phyloP scores from a whole-genome alignment of 2,888 invertebrate genomes.

The Mimachlamys varia region DNA sequence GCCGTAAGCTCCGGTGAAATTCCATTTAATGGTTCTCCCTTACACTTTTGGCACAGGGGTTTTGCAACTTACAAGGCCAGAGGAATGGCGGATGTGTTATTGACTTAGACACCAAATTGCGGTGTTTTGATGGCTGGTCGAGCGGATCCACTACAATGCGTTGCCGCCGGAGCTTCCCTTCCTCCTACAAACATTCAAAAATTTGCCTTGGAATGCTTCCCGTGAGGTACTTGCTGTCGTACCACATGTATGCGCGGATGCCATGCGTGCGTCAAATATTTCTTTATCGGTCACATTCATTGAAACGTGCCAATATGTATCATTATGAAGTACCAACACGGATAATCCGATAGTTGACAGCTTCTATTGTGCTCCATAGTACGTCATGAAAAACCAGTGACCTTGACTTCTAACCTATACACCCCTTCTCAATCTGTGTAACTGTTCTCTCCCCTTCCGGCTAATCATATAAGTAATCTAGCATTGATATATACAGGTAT shows the following conservation, averaged over 20 bases:
- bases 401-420: too few relatives aligned
- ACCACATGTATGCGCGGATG: not conserved
- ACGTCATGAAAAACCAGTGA: too few relatives aligned
- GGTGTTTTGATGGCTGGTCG: not conserved
- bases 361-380: not conserved
- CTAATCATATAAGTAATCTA: too few relatives aligned
- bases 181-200: conserved; percentile 1
- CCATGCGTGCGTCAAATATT: not conserved
- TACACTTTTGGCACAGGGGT: not conserved
- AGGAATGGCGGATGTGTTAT: not conserved
- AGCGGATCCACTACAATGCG: not conserved
- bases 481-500: too few relatives aligned
- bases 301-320: not conserved
- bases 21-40: conserved; percentile 1
- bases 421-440: too few relatives aligned
- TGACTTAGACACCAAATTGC: not conserved
- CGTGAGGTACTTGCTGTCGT: not conserved
- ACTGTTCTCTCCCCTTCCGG: too few relatives aligned
- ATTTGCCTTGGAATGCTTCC: not conserved
- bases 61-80: conserved; percentile 9
- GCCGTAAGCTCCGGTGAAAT: not conserved
- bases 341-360: not conserved
- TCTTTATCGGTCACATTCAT: not conserved
- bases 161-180: not conserved
- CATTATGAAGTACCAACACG: not conserved